Base-by-base conservation (phyloP, 2,888 invertebrate genomes). In the Himalopsyche anomala region DNA sequence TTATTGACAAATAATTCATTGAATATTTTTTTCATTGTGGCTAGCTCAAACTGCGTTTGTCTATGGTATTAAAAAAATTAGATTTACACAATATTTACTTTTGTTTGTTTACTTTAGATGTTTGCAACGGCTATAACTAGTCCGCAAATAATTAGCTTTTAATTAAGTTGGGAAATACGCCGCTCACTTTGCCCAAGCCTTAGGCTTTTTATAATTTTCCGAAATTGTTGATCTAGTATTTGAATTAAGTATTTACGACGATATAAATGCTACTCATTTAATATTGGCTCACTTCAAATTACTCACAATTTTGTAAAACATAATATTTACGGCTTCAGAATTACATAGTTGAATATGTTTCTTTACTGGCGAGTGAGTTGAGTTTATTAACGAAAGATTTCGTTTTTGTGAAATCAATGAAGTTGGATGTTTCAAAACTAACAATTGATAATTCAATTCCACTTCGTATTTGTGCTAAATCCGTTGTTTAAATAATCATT, bases 151-250 rank as follows among this genome's bases (percentile, higher is more conserved):
- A 62, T 62, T 62, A 62, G 19, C 8, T 62, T 62, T 62, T 62
- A 62, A 62, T 62, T 62, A 62, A 4, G 62, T 62, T 62, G 2
- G 15, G 62, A 62, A 62, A 62, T n/a, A n/a, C 62, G 62, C 62
- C 62, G 62, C 62, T 19, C 19, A 62, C n/a, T 3, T 62, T 62
- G 19, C 62, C 19, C 62, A 62, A 62, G 62, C 62, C 62, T 28
- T n/a, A 62, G 62, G 62, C 62, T 62, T 62, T 62, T 62, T 19
- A 62, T 62, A 62, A 19, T 62, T 62, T 9, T 11, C 62, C 62
- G 28, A 62, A 56, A 56, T n/a, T 56, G 9, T 56, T 56, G 56
- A 62, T 62, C 19, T 62, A 62, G 19, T 62, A 62, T 62, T 62
- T 19, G 9, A n/a, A 62, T 62, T 62, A 3, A 62, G 62, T 62